Evolutionary conservation across 1,140 invertebrate genomes (phyloP), one percentile per base, ranked within the genome.

Genomic region (Drosophila pseudoobscura): DNA sequence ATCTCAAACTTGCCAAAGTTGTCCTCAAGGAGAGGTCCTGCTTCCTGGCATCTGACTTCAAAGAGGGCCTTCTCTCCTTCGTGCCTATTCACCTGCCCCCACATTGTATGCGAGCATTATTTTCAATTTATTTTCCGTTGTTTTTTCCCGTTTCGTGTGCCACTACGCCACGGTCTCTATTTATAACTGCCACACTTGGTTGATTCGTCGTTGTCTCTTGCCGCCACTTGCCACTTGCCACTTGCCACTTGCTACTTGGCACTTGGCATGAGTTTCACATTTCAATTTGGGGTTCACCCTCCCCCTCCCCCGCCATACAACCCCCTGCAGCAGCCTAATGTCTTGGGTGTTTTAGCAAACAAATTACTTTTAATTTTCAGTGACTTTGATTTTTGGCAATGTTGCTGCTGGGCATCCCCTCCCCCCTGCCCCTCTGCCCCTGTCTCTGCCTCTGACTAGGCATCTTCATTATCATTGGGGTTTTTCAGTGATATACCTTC

Each of bases 311-410:
- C 20, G 1, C 20, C 20, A 20, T 2, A 6, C n/a, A 29, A n/a
- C 46, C 43, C 43, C 11, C 29, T 35, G 47, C 17, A 58, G 31
- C 51, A 17, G 57, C 43, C 59, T 77, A 64, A 78, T 80, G 78
- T 87, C 78, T 82, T 83, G 75, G 78, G 83, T 61, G 78, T 83
- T 88, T 88, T 88, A 60, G 78, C 83, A 88, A 88, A 88, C 83
- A 88, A 88, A 88, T 88, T 87, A 88, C 83, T 88, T 88, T 88
- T 88, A 88, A 88, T 88, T 88, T 88, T 83, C 72, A 71, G 78
- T 88, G 83, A 88, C 83, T 88, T 88, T 88, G 83, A 88, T 88
- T 88, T 88, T 87, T 82, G 62, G 56, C 64, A 75, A 51, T 45
- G 26, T 9, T 46, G 13, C 17, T 43, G 20, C 5, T 29, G 52